Conservation (phyloP, 2,113 vertebrate genomes). For the Hirundichthys speculiger region DNA sequence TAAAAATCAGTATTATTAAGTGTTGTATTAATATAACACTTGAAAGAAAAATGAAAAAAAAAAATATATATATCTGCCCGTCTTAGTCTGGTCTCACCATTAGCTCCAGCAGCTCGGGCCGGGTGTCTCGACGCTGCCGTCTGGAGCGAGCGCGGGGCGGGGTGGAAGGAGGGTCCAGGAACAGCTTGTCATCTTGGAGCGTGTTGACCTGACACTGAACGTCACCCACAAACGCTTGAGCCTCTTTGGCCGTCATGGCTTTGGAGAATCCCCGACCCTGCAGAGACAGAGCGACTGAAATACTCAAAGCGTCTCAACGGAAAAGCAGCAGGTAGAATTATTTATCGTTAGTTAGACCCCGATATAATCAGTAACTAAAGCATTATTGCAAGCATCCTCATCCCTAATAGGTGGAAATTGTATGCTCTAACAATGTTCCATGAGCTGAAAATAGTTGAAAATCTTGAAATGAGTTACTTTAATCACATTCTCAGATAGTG, state of each 20-base stretch:
- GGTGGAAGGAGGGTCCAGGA: conserved; percentile 88
- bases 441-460: conserved; percentile 49
- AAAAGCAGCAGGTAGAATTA: too few relatives aligned
- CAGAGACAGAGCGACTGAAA: conserved; percentile 10
- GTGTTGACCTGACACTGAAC: conserved; percentile 88
- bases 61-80: too few relatives aligned
- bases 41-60: too few relatives aligned
- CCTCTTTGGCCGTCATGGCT: conserved; percentile 93
- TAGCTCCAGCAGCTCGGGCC: conserved; percentile 89
- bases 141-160: too few relatives aligned
- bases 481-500: conserved; percentile 25
- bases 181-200: conserved; percentile 90
- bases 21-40: neutral
- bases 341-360: too few relatives aligned
- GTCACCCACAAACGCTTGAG: conserved; percentile 91
- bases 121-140: conserved; percentile 89
- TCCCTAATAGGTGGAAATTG: too few relatives aligned
- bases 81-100: conserved; percentile 80
- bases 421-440: conserved; percentile 31
- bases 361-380: too few relatives aligned
- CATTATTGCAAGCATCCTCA: too few relatives aligned
- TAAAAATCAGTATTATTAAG: neutral
- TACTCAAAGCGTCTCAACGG: too few relatives aligned
- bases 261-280: conserved; percentile 92
- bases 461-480: conserved; percentile 42